Percentiles rank a stretch among this genome's conserved stretches.
Conservation (phyloP, 2,113 vertebrate genomes). For the Corythoichthys haematopterus region DNA sequence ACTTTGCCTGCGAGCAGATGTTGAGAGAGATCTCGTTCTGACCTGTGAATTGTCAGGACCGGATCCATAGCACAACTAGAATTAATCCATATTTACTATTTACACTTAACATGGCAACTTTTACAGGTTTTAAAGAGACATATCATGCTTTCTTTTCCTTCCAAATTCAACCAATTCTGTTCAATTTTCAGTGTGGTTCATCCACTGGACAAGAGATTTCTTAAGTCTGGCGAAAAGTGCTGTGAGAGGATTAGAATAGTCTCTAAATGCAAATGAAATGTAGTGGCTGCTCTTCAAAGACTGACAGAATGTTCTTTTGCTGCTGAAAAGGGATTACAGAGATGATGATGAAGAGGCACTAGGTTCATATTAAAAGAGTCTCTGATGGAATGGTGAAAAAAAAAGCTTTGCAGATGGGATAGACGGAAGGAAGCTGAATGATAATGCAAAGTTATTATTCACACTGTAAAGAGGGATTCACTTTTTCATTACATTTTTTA, state of each 20-base stretch:
- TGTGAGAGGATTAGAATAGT: constrained; percentile 19
- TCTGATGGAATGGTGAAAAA: constrained; percentile 2
- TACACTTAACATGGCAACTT: too few relatives aligned
- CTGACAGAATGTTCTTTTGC: constrained; percentile 15
- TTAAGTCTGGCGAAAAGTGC: constrained; percentile 2
- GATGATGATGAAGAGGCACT: constrained; percentile 2
- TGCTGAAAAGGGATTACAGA: constrained; percentile 13
- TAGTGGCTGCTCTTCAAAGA: constrained; percentile 5
- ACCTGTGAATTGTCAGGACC: background rate
- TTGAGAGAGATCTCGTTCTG: constrained; percentile 17
- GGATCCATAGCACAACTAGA: background rate
- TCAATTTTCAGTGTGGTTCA: background rate
- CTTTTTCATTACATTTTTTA: too few relatives aligned
- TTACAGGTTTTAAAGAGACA: too few relatives aligned
- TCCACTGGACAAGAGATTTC: constrained; percentile 9
- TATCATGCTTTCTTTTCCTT: too few relatives aligned
- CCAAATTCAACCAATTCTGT: background rate
- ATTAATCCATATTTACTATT: background rate
- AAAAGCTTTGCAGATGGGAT: constrained; percentile 3
- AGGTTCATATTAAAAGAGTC: constrained; percentile 11
- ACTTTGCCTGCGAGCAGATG: constrained; percentile 60
- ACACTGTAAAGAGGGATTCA: too few relatives aligned
- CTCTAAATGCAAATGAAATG: constrained; percentile 26
- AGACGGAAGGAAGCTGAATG: background rate
- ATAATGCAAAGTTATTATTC: too few relatives aligned